Base-by-base conservation (phyloP, 2,888 invertebrate genomes). In the Digitonthophagus gazella region DNA sequence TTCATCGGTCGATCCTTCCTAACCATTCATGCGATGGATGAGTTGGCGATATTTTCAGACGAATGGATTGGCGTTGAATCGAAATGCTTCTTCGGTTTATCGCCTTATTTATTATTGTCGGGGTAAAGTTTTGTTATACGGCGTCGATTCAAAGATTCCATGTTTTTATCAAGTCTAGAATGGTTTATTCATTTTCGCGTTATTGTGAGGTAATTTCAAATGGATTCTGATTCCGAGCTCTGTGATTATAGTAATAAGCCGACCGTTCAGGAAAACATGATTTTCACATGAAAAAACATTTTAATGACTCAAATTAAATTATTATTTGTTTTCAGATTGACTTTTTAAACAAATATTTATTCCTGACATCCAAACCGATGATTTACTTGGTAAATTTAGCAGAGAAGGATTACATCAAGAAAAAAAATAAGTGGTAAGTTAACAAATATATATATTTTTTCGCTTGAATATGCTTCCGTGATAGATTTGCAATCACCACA, bases 381-480 rank as follows among this genome's bases (percentile, higher is more conserved):
- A 91, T 99, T 75, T 99, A 99, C 82, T 87, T 99, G 75, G 92
- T 99, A 5, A 99, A 99, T 84, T 86, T 99, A 72, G 93, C 98
- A 0, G 97, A 98, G 83, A 97, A 96, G 83, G 99, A 99, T 84
- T 99, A 96, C 83, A 96, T 96, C 77, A 91, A 97, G 77, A 98
- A 98, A 87, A 98, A 98, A 86, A 98, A 98, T 81, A 98, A 98
- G 86, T 98, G 97, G 97, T 93, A 84, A 84, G 88, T 84, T 65
- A 22, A n/a, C n/a, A n/a, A 54, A n/a, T 57, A n/a, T 57, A 11
- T 57, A 57, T 4, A 57, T 4, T 57, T 57, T 57, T 14, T 57
- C 14, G 15, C 57, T 57, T 15, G 11, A 6, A 14, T 57, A 14
- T 20, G 18, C 8, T 20, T 63, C 8, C 11, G 63, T 20, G 63